Evolutionary conservation across 1,140 invertebrate genomes (phyloP).

Genomic region (Lordiphosa clarofinis): DNA sequence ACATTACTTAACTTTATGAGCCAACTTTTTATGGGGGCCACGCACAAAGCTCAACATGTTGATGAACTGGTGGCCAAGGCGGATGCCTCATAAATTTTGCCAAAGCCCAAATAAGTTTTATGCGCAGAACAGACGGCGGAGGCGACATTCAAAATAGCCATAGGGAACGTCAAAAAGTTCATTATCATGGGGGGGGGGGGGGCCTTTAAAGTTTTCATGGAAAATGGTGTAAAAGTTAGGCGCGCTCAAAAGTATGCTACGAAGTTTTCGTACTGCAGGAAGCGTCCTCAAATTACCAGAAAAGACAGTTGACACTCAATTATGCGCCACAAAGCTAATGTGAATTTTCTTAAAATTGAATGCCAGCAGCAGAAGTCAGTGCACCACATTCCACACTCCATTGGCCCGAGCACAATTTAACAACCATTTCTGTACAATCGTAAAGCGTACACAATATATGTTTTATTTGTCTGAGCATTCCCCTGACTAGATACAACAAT

Average conservation of each 20-base stretch:
- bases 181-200: slow-evolving; percentile 13
- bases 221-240: slow-evolving; percentile 16
- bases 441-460: slow-evolving; percentile 21
- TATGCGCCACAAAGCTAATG: slow-evolving; percentile 31
- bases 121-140: slow-evolving; percentile 28
- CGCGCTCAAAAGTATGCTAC: slow-evolving; percentile 38
- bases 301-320: slow-evolving; percentile 50
- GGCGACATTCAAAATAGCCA: neutral
- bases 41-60: slow-evolving; percentile 59
- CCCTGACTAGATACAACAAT: slow-evolving; percentile 43
- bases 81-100: slow-evolving; percentile 50
- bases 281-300: slow-evolving; percentile 53
- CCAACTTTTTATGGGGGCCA: slow-evolving; percentile 49
- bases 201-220: neutral
- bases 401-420: no score
- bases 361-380: slow-evolving; percentile 4
- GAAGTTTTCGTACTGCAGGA: slow-evolving; percentile 21
- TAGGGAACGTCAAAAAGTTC: neutral
- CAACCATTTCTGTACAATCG: slow-evolving; percentile 17
- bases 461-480: slow-evolving; percentile 11
- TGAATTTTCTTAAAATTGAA: slow-evolving; percentile 30
- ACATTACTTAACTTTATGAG: slow-evolving; percentile 58
- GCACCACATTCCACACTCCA: no score
- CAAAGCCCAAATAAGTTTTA: slow-evolving; percentile 50
- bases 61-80: slow-evolving; percentile 12